Conservation (phyloP, 2,113 vertebrate genomes). For the Caranx melampygus region DNA sequence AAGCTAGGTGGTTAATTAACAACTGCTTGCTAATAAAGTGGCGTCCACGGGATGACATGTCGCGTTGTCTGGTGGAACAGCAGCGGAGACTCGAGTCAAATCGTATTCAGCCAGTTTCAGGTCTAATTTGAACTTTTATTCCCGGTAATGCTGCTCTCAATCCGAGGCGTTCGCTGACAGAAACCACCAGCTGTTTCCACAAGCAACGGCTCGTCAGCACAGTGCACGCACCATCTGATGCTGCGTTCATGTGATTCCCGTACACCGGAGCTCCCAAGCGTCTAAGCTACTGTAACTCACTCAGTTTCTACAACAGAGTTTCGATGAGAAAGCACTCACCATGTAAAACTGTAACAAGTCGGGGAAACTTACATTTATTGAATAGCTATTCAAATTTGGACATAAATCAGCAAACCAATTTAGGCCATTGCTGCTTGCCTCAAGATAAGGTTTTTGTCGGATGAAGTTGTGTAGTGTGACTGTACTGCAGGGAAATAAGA, state of each 20-base stretch:
- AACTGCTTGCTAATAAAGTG: constrained; percentile 46
- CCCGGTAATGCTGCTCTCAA: constrained; percentile 16
- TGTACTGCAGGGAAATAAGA: no score
- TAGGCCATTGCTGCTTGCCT: no score
- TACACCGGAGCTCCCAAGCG: not conserved
- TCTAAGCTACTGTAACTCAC: not conserved
- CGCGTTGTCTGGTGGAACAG: not conserved
- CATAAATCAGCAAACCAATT: no score
- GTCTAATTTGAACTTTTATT: constrained; percentile 53
- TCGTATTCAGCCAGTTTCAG: constrained; percentile 16
- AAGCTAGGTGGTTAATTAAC: constrained; percentile 38
- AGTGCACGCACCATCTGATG: constrained; percentile 34
- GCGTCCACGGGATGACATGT: constrained; percentile 50
- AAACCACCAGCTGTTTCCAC: constrained; percentile 81
- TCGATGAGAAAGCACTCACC: not conserved
- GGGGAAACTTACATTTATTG: no score
- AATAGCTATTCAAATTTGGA: no score
- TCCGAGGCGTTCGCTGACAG: constrained; percentile 55
- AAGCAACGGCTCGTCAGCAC: constrained; percentile 77
- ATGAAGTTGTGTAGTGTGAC: no score
- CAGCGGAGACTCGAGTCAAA: not conserved
- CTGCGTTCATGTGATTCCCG: constrained; percentile 57
- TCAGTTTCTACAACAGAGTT: not conserved
- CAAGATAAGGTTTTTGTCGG: no score
- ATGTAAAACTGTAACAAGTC: no score